A percentile compares a stretch with the other conserved stretches of the same genome.
Conservation (phyloP, 2,888 invertebrate genomes). For the Lasioglossum zephyrum region DNA sequence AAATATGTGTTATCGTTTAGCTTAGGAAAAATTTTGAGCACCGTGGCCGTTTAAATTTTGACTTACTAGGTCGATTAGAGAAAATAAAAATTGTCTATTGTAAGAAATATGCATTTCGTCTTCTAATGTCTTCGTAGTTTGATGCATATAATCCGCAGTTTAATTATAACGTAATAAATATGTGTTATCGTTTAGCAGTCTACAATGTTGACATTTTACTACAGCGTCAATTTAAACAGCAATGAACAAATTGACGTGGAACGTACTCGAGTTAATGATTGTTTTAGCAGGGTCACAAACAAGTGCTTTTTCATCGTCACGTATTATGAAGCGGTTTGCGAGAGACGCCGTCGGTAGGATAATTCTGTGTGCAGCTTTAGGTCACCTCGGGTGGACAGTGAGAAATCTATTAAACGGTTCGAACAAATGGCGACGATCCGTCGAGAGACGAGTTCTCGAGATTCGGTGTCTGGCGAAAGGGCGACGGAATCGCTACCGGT, state of each 20-base stretch:
- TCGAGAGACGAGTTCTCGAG: not conserved
- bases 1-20: too few species aligned
- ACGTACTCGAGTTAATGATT: too few species aligned
- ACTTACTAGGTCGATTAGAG: not conserved
- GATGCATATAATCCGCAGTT: too few species aligned
- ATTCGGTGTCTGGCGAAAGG: conserved; percentile 17
- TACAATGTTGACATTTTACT: not conserved
- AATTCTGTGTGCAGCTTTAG: not conserved
- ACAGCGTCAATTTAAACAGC: too few species aligned
- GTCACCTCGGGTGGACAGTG: not conserved
- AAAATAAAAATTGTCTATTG: too few species aligned
- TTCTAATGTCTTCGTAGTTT: too few species aligned
- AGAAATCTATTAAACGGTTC: conserved; percentile 18
- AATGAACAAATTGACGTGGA: too few species aligned
- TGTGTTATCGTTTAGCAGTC: too few species aligned
- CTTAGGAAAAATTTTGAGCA: not conserved
- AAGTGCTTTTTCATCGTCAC: not conserved
- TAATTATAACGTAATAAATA: too few species aligned
- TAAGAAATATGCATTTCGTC: too few species aligned
- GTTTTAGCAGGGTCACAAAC: not conserved
- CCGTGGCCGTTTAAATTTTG: not conserved
- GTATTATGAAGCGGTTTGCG: not conserved
- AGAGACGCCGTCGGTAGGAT: not conserved
- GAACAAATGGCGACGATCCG: conserved; percentile 1
- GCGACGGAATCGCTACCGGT: conserved; percentile 49